Evolutionary conservation across 2,797 vertebrate species (phyloP).

Genomic region (Xyrichtys novacula): DNA sequence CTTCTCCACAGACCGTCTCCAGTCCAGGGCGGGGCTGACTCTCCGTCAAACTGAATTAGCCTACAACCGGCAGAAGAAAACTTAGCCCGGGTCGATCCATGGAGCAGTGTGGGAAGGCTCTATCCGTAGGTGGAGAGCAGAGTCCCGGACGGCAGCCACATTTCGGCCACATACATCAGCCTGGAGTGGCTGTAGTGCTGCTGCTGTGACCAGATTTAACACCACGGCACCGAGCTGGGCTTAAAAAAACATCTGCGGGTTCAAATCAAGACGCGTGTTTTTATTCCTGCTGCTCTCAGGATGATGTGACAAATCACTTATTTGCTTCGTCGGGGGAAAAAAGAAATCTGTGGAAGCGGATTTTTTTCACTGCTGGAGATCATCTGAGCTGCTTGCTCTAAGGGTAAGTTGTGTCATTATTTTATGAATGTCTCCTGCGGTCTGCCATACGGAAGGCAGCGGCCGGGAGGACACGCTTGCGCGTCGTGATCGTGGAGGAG

Average conservation of each 20-base stretch:
- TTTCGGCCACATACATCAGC: slow-evolving; percentile 47
- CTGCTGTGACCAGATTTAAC: slow-evolving; percentile 41
- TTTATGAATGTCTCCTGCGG: slow-evolving; percentile 40
- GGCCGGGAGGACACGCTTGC: slow-evolving; percentile 47
- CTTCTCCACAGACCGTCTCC: slow-evolving; percentile 67
- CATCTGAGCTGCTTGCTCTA: slow-evolving; percentile 59
- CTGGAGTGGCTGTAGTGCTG: slow-evolving; percentile 37
- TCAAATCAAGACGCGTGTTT: slow-evolving; percentile 52
- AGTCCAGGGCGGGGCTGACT: slow-evolving; percentile 82
- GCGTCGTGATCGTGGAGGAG: slow-evolving; percentile 68
- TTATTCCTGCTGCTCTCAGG: slow-evolving; percentile 56
- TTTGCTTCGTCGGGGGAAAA: slow-evolving; percentile 38
- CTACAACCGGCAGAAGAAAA: slow-evolving; percentile 81
- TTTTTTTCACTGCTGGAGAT: slow-evolving; percentile 58
- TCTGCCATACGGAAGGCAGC: slow-evolving; percentile 59
- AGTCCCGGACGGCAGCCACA: slow-evolving; percentile 55
- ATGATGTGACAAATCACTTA: slow-evolving; percentile 82
- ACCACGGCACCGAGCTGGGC: slow-evolving; percentile 42
- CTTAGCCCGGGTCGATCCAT: slow-evolving; percentile 76
- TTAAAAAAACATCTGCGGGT: slow-evolving; percentile 54
- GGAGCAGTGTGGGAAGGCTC: slow-evolving; percentile 81
- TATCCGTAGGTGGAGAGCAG: slow-evolving; percentile 68
- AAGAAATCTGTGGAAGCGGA: slow-evolving; percentile 45
- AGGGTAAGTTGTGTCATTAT: slow-evolving; percentile 79
- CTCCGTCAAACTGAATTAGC: slow-evolving; percentile 74